These are phyloP conservation scores for Toxotes chatareus DNA, from an alignment of 2,113 vertebrate genomes.

Conservation along the genomic window DNA sequence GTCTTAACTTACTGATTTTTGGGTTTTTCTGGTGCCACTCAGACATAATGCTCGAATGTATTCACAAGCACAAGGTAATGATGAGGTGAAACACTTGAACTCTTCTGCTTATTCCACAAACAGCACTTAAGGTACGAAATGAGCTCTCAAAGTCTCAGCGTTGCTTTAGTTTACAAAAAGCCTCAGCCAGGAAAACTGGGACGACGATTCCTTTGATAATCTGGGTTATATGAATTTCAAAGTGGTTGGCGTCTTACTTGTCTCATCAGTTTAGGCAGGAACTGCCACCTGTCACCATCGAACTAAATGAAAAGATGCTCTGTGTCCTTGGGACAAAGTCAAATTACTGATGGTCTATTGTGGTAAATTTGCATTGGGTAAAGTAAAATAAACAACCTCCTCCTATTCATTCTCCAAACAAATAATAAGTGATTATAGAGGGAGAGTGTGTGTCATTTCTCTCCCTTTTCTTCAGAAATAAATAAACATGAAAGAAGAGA, in stretches of 20 bases:
- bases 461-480: background rate
- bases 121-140: background rate
- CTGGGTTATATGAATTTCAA: constrained; percentile 43
- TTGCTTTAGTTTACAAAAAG: constrained; percentile 1
- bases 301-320: constrained; percentile 24
- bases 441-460: background rate
- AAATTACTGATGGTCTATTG: constrained; percentile 10
- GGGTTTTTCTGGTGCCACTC: background rate
- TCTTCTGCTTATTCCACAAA: background rate
- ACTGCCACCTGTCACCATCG: constrained; percentile 23
- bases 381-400: constrained; percentile 1
- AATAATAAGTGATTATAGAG: background rate
- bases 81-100: constrained; percentile 3
- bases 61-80: background rate
- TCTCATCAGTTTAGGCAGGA: constrained; percentile 28
- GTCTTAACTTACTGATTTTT: background rate
- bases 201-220: constrained; percentile 33
- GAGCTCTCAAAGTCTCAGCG: constrained; percentile 2
- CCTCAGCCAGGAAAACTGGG: background rate
- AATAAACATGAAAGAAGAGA: background rate
- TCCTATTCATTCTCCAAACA: background rate
- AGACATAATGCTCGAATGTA: background rate
- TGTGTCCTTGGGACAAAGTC: constrained; percentile 44
- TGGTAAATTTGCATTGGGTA: constrained; percentile 1
- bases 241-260: constrained; percentile 6